Base-by-base conservation (phyloP, 2,797 vertebrate genomes). In the Pogoniulus pusillus region DNA sequence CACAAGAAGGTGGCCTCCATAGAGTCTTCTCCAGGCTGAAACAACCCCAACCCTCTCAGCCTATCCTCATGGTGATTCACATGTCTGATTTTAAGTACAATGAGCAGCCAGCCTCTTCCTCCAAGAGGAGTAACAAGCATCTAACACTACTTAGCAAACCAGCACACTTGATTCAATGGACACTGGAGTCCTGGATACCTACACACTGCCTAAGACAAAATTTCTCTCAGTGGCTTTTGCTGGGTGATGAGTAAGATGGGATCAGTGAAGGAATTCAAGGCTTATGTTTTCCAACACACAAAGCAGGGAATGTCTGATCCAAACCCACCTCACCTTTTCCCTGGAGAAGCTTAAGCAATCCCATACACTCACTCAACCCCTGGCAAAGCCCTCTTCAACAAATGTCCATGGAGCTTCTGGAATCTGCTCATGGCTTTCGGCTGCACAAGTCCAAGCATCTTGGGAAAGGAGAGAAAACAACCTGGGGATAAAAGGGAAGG, bases 341-440 rank as follows among this genome's bases (percentile, higher is more conserved):
- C 17, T 13, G 9, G 8, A 17, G 12, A 75, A 37, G 22, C 34
- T 34, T 30, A 8, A 37, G 45, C 35, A 89, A 58, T 10, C 12
- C 32, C 51, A 27, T 8, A 16, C 3, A 39, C 15, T 66, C 34
- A 4, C 53, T 75, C 27, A 51, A 8, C 34, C 71, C 53, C 32
- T 20, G 26, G 29, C 45, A 73, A 15, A 68, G 41, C n/a, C 47
- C 58, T 17, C 23, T 58, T 16, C 17, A 82, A 29, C 4, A 10
- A n/a, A 54, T 0, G 1, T 1, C 47, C 19, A 2, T 9, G 3
- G 16, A 27, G 20, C 54, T 32, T 34, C 58, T 27, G 23, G 20
- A 81, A 62, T 37, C 37, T 29, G 12, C 19, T 58, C 9, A 1
- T 8, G 30, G 12, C 15, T 60, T 72, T 55, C 62, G 5, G 26